phyloP scores from a whole-genome alignment of 2,797 vertebrate species.

The Pogoniulus pusillus region DNA sequence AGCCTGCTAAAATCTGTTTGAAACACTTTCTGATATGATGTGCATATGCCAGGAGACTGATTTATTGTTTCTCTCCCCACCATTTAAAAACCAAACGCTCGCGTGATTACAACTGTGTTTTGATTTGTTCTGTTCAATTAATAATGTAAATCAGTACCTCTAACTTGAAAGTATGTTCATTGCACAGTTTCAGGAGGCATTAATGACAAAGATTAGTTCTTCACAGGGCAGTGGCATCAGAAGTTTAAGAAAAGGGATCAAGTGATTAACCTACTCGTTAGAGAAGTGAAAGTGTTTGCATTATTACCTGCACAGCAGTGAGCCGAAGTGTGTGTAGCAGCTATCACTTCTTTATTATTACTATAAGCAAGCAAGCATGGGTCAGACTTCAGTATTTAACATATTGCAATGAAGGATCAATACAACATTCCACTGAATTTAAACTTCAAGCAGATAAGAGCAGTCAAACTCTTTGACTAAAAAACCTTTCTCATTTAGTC shows the following conservation, averaged over 20 bases:
- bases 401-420: neutral
- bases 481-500: neutral
- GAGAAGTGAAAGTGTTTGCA: neutral
- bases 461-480: neutral
- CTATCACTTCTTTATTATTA: constrained; percentile 15
- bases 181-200: neutral
- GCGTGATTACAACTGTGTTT: neutral
- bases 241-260: constrained; percentile 6
- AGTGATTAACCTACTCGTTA: neutral
- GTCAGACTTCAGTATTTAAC: neutral
- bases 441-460: neutral
- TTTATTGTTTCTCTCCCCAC: neutral
- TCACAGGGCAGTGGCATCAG: neutral
- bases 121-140: neutral
- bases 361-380: neutral
- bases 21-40: neutral
- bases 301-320: neutral
- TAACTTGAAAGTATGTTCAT: neutral
- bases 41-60: neutral
- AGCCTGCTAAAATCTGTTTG: neutral
- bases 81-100: neutral
- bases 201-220: neutral
- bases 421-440: neutral
- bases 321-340: neutral
- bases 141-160: neutral